These are phyloP conservation scores for Tanypteryx hageni DNA, from an alignment of 2,888 invertebrate species.

Conservation along the genomic window DNA sequence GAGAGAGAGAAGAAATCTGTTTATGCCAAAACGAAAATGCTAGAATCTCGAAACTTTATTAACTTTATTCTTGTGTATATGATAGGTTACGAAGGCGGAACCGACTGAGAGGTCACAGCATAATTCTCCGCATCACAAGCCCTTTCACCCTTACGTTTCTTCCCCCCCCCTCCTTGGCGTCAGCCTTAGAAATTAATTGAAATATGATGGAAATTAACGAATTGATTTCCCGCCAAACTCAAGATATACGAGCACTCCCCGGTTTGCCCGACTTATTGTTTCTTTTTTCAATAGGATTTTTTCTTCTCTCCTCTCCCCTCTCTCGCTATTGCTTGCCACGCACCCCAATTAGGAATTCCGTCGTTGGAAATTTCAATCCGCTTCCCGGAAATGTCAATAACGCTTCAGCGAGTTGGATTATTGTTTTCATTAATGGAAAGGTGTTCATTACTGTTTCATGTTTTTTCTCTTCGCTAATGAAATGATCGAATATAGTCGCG, in stretches of 20 bases:
- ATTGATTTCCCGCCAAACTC: neutral
- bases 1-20: no score
- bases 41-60: neutral
- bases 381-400: no score
- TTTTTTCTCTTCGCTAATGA: no score
- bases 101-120: neutral
- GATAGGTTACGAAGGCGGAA: neutral
- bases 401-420: no score
- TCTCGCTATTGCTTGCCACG: neutral
- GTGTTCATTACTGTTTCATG: no score
- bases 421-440: no score
- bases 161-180: no score
- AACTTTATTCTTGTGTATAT: no score
- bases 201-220: neutral
- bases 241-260: neutral
- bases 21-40: neutral
- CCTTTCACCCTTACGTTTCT: no score
- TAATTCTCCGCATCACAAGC: neutral
- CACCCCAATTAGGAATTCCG: neutral
- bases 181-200: neutral
- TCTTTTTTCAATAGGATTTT: neutral
- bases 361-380: neutral
- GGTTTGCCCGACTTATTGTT: no score
- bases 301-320: neutral
- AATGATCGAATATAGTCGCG: no score